Percentiles rank a stretch among this genome's conserved stretches.
Conservation (phyloP, 2,797 vertebrate genomes). For the Malurus leucopterus region DNA sequence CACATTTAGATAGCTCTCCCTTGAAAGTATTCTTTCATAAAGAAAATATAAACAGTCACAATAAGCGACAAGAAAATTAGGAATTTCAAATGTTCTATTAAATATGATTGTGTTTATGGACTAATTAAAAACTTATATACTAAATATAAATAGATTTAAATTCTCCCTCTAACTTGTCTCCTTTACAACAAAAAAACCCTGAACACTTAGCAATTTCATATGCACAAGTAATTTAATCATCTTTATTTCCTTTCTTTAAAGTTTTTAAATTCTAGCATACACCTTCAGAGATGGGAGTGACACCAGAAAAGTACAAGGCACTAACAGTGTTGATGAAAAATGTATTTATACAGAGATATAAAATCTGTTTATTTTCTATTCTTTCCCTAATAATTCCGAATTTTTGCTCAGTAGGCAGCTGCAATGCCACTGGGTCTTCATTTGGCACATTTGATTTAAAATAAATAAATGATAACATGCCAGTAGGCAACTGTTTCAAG, state of each 20-base stretch:
- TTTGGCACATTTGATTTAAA: background rate
- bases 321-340: background rate
- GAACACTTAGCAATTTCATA: background rate
- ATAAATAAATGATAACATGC: background rate
- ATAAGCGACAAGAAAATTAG: background rate
- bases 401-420: background rate
- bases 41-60: background rate
- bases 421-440: background rate
- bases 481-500: background rate
- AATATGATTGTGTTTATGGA: background rate
- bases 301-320: background rate
- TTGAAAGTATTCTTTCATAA: background rate
- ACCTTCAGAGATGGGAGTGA: background rate
- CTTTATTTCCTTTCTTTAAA: background rate
- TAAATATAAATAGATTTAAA: background rate
- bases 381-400: background rate
- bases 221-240: background rate
- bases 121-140: background rate
- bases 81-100: background rate
- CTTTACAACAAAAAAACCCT: background rate
- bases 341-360: background rate
- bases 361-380: background rate
- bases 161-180: background rate
- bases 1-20: background rate
- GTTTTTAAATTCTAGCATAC: background rate